A percentile compares a stretch with the other conserved stretches of the same genome.
Conservation (phyloP, 2,888 invertebrate genomes). For the Apamea sordens region DNA sequence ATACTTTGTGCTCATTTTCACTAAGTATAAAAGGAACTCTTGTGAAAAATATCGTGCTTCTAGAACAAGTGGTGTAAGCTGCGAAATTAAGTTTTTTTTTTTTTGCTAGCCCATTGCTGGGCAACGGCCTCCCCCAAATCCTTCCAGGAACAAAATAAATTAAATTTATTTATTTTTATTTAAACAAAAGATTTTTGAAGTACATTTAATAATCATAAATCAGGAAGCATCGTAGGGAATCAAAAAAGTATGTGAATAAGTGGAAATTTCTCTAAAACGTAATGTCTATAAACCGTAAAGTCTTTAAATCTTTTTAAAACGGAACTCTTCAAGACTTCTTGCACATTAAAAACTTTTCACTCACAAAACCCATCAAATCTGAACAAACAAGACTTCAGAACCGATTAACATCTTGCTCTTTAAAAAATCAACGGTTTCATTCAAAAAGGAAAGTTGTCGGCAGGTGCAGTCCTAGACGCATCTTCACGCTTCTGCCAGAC, state of each 20-base stretch:
- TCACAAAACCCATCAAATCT: conserved; percentile 15
- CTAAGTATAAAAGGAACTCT: background rate
- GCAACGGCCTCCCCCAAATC: too few species aligned
- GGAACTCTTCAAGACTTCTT: background rate
- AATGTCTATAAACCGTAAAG: background rate
- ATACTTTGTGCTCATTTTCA: background rate
- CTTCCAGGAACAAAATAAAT: too few species aligned
- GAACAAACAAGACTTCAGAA: conserved; percentile 17
- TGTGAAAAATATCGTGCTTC: background rate
- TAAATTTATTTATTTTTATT: too few species aligned
- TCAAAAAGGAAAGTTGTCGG: conserved; percentile 59
- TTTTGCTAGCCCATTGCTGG: too few species aligned
- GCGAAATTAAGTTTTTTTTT: background rate
- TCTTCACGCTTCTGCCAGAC: conserved; percentile 65
- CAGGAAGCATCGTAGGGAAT: background rate
- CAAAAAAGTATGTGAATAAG: background rate
- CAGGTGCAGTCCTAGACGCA: conserved; percentile 68
- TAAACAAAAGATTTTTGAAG: too few species aligned
- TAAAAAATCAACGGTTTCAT: conserved; percentile 45
- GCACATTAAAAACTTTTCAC: conserved; percentile 38
- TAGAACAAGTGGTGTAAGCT: background rate
- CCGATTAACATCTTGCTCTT: conserved; percentile 55
- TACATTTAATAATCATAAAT: too few species aligned
- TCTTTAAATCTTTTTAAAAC: background rate
- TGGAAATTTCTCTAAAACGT: too few species aligned